phyloP scores from a whole-genome alignment of 2,888 invertebrate genomes.

The Brenthis daphne region DNA sequence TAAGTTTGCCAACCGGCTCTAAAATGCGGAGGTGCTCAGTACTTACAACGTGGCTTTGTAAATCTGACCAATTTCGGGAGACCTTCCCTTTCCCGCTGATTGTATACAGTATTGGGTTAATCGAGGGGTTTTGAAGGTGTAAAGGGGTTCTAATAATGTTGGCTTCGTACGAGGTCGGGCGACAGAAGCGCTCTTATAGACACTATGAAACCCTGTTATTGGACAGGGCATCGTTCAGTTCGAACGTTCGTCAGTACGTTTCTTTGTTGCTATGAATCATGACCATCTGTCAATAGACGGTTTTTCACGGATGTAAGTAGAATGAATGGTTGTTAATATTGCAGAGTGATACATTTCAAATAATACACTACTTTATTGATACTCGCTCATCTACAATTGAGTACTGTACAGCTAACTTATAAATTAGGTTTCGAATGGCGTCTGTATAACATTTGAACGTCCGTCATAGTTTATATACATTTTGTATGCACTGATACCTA shows the following conservation, averaged over 20 bases:
- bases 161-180: slow-evolving; percentile 69
- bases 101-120: slow-evolving; percentile 43
- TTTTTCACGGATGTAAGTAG: slow-evolving; percentile 46
- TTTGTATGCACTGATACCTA: too few species aligned
- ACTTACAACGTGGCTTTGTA: slow-evolving; percentile 77
- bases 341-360: slow-evolving; percentile 9
- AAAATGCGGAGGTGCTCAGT: slow-evolving; percentile 75
- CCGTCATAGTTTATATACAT: too few species aligned
- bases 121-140: slow-evolving; percentile 45
- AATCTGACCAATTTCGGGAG: slow-evolving; percentile 59
- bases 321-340: slow-evolving; percentile 29
- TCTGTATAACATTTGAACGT: too few species aligned
- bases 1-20: slow-evolving; percentile 63
- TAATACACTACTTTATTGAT: not conserved
- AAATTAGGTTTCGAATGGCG: too few species aligned
- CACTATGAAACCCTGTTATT: slow-evolving; percentile 77
- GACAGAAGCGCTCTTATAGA: slow-evolving; percentile 75
- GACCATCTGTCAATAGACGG: slow-evolving; percentile 70
- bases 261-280: slow-evolving; percentile 75
- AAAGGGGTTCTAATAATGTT: slow-evolving; percentile 45
- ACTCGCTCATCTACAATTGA: not conserved
- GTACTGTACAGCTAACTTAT: not conserved
- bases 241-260: slow-evolving; percentile 60
- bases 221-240: slow-evolving; percentile 71
- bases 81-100: slow-evolving; percentile 55